Evolutionary conservation across 2,113 vertebrate species (phyloP).

Genomic region (Notothenia rossii): DNA sequence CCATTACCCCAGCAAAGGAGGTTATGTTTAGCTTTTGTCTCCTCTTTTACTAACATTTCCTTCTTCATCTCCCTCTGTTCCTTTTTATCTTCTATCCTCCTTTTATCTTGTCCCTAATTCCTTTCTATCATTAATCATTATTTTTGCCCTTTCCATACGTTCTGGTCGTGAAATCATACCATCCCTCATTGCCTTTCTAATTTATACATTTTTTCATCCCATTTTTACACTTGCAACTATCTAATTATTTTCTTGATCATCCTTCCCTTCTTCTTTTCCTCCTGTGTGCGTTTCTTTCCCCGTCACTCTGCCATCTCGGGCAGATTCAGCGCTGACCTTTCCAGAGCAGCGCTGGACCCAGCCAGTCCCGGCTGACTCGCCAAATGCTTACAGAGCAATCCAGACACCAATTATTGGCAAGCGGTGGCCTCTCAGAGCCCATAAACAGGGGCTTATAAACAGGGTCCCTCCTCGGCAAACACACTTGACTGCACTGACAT

Average conservation of each 20-base stretch:
- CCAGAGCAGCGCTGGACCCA: slow-evolving; percentile 39
- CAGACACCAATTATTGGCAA: slow-evolving; percentile 74
- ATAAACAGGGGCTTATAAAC: slow-evolving; percentile 77
- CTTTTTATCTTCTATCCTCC: not conserved
- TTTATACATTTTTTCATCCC: not conserved
- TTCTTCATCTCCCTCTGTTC: not conserved
- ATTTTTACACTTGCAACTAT: not conserved
- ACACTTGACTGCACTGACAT: slow-evolving; percentile 59
- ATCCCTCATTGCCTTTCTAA: not conserved
- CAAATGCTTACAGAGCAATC: slow-evolving; percentile 68
- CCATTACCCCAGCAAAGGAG: not conserved
- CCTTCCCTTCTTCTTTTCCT: not conserved
- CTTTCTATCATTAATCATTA: not conserved
- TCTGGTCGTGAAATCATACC: not conserved
- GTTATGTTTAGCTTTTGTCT: not conserved
- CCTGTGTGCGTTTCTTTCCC: slow-evolving; percentile 13
- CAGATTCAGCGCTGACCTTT: slow-evolving; percentile 63
- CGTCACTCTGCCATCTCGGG: slow-evolving; percentile 29
- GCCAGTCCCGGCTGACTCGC: slow-evolving; percentile 46
- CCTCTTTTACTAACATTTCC: not conserved
- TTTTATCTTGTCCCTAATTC: not conserved
- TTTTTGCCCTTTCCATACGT: not conserved
- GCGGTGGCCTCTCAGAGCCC: slow-evolving; percentile 67
- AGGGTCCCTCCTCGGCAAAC: slow-evolving; percentile 58
- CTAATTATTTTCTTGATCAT: slow-evolving; percentile 8